These are phyloP conservation scores for Paratilapia polleni DNA, from an alignment of 2,113 vertebrate genomes.

Conservation along the genomic window DNA sequence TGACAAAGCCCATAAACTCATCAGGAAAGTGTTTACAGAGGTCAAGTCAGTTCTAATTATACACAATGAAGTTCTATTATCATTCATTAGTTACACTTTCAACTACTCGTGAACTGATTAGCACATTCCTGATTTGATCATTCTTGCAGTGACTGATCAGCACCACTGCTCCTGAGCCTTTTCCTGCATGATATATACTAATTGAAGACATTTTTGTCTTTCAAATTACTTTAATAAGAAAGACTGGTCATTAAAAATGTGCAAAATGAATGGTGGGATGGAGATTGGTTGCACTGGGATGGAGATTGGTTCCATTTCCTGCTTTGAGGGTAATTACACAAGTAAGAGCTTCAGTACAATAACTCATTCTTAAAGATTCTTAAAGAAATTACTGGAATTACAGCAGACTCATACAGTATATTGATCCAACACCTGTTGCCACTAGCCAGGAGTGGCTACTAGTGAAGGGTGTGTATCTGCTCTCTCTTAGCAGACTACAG, in stretches of 20 bases:
- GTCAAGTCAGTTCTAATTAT: too few species aligned
- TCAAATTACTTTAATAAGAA: neutral
- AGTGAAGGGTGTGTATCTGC: neutral
- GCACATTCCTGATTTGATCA: neutral
- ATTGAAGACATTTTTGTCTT: neutral
- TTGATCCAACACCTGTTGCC: neutral
- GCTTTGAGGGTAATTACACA: neutral
- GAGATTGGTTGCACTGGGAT: neutral
- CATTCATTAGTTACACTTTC: too few species aligned
- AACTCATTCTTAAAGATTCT: neutral
- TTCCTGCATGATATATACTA: neutral
- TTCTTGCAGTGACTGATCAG: neutral
- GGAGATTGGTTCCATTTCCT: too few species aligned
- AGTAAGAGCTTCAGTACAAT: neutral
- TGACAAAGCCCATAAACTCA: too few species aligned
- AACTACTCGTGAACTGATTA: neutral
- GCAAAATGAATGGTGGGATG: neutral
- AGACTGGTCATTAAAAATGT: neutral
- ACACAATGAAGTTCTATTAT: too few species aligned
- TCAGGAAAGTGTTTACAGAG: too few species aligned
- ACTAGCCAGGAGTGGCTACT: neutral
- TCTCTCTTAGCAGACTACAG: neutral
- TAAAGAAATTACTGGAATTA: neutral
- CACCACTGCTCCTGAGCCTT: neutral
- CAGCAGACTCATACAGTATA: neutral